Evolutionary conservation across 37 sponge, comb jelly and placozoan genomes (phyloP), one percentile per base, ranked within the genome.

Genomic region (Cliona cf. orientalis): DNA sequence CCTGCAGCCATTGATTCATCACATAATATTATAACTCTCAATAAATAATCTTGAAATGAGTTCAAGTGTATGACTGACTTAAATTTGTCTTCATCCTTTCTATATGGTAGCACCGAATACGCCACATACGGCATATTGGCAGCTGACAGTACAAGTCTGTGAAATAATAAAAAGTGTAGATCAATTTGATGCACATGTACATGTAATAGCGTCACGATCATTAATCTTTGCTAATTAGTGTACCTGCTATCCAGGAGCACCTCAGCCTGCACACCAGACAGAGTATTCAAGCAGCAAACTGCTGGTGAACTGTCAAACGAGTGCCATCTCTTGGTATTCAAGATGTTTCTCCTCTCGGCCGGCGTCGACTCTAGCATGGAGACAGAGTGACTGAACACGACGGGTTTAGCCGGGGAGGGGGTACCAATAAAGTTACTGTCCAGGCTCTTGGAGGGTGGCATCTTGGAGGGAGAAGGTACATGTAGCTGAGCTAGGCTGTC

Each of bases 41-140:
- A 7, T 63, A 25, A 25, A 49, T 49, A 17, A 11, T 17, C 11
- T 19, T 9, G 65, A 63, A 28, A 9, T 17, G 26, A 7, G 29
- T 63, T 11, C 23, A 28, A 9, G n/a, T 17, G 65, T 63, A 7
- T 28, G 34, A 21, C 68, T 67, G 3, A 79, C 80, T 60, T 79
- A 11, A 2, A 42, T 25, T 78, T 78, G 2, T 72, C 73, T 53
- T 49, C 34, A 35, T 28, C 23, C 22, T 49, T 72, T 42, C 42
- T 72, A 28, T 73, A 86, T 5, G 49, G 58, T 22, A 79, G 79
- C 42, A 69, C 72, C 0, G 84, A 84, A 33, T 34, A 75, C 29
- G 70, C 28, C 3, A 56, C 41, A 67, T 70, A 80, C 1, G 80
- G 59, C 0, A 29, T 38, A 3, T 45, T 45, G 31, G 40, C 69